Evolutionary conservation across 2,888 invertebrate genomes (phyloP), one percentile per base, ranked within the genome.

Genomic region (Agonopterix heracliana): DNA sequence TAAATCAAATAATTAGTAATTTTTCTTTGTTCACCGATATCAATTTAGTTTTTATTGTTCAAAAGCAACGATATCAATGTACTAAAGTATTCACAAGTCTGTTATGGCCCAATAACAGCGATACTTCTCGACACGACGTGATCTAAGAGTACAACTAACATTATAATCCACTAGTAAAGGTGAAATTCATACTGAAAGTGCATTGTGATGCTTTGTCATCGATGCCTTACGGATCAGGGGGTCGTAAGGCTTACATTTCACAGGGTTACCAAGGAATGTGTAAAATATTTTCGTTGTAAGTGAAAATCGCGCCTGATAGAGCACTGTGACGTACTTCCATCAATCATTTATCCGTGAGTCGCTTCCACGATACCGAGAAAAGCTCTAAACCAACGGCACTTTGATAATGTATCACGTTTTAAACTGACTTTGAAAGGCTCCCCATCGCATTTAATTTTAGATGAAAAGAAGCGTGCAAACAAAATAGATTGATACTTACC

Each of bases 351-450:
- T 81, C 80, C 78, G 67, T 67, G 71, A 74, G 67, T 68, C 74
- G 75, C 72, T 78, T 68, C 69, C 69, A 67, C 75, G 70, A 71
- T 79, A 85, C 81, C 76, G 68, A 70, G 74, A 74, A 86, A 86
- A 81, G 82, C 86, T 87, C 70, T 85, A 84, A 80, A 73, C 75
- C 78, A 70, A 72, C 72, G 73, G 72, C 78, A 73, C 74, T 74
- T 74, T 78, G 68, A 81, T 85, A 85, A 86, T 85, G 80, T 83
- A 84, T 84, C 74, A 81, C 81, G 70, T 78, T 84, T 80, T 79
- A 82, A 85, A 79, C 66, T 68, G 68, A 76, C 77, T 81, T 80
- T 80, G 73, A 78, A 82, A 81, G 73, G 68, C 73, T 70, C 68
- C 71, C 72, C 66, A 56, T 57, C 61, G 59, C 66, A 61, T 63